Percentiles rank a stretch among this genome's conserved stretches.
These are phyloP conservation scores for Microcebus ravelobensis DNA, from an alignment of 2,113 vertebrate species.

Conservation along the genomic window DNA sequence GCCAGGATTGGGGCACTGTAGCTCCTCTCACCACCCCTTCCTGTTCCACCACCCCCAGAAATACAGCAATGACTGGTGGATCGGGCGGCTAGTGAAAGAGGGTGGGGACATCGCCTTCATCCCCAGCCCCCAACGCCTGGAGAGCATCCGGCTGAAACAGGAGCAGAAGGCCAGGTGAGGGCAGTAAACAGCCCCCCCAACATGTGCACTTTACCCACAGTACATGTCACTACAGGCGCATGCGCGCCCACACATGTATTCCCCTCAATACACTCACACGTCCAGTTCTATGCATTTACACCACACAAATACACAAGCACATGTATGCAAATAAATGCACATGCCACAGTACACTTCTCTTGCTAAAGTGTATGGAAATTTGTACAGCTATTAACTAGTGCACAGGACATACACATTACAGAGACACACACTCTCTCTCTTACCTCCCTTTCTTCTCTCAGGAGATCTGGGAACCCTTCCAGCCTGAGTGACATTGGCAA, in stretches of 20 bases:
- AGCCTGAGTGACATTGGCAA: constrained; percentile 94
- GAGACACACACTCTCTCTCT: neutral
- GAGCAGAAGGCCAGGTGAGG: constrained; percentile 95
- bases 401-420: neutral
- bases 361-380: neutral
- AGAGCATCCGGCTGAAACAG: constrained; percentile 96
- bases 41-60: constrained; percentile 83
- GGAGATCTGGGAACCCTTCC: constrained; percentile 93
- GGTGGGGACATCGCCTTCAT: constrained; percentile 97
- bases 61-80: constrained; percentile 99
- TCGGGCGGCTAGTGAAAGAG: constrained; percentile 96
- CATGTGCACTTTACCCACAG: neutral
- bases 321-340: neutral
- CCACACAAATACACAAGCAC: neutral
- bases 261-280: no score
- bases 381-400: neutral
- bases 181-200: fast-evolving
- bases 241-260: fast-evolving
- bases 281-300: neutral
- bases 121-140: constrained; percentile 95
- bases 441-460: constrained; percentile 71
- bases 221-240: neutral
- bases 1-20: neutral
- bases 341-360: neutral
- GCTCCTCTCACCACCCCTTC: neutral